A percentile compares a stretch with the other conserved stretches of the same genome.
phyloP scores from a whole-genome alignment of 2,797 vertebrate species.

The Neomorphus geoffroyi region DNA sequence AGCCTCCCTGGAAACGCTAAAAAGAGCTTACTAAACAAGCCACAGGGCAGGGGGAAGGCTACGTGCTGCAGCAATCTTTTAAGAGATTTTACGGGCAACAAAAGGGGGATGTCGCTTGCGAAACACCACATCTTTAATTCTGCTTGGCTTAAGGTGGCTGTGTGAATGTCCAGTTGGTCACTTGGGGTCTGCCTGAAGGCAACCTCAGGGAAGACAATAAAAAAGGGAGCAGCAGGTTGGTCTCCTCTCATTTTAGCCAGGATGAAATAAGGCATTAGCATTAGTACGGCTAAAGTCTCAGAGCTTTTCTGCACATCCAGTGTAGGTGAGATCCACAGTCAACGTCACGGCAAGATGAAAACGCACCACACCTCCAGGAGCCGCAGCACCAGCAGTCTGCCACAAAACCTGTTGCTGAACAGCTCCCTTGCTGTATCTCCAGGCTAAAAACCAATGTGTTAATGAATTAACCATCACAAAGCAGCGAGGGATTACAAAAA shows the following conservation, averaged over 20 bases:
- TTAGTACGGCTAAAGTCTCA: neutral
- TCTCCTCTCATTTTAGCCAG: neutral
- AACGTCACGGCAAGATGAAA: neutral
- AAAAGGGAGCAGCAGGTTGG: neutral
- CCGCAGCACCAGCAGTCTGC: neutral
- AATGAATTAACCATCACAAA: slow-evolving; percentile 14
- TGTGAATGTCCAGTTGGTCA: neutral
- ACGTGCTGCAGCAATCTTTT: neutral
- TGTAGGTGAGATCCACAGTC: neutral
- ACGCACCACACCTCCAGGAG: neutral
- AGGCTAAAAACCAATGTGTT: slow-evolving; percentile 21
- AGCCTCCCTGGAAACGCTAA: neutral
- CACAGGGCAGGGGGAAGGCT: neutral
- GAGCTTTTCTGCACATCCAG: neutral
- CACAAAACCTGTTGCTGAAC: neutral
- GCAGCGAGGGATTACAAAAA: neutral
- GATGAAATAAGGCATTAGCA: neutral
- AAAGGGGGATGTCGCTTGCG: neutral
- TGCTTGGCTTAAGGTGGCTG: neutral
- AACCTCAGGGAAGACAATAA: neutral
- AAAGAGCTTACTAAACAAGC: neutral
- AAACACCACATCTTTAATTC: neutral
- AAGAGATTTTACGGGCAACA: neutral
- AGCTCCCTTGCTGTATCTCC: neutral
- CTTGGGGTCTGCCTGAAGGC: neutral